Conservation (phyloP, 92 coral and sea anemone species). For the Parazoanthus darwini region DNA sequence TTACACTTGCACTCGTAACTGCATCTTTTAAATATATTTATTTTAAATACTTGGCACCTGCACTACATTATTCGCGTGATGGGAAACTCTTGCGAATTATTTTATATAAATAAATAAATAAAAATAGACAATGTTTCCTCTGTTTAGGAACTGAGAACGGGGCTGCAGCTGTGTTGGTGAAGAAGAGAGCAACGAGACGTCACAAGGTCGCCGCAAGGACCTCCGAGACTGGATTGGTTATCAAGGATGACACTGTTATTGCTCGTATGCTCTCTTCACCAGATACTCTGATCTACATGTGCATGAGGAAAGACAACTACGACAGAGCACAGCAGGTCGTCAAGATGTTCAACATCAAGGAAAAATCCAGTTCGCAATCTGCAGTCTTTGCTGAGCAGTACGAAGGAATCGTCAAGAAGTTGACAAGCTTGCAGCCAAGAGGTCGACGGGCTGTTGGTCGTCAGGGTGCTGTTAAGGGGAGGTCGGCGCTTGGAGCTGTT, state of each 20-base stretch:
- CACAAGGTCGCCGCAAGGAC: slow-evolving; percentile 46
- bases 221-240: slow-evolving; percentile 50
- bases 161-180: not conserved
- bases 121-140: not conserved
- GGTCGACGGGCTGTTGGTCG: slow-evolving; percentile 48
- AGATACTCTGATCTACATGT: slow-evolving; percentile 94
- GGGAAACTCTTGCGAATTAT: too few species aligned
- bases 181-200: slow-evolving; percentile 50
- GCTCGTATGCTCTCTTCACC: slow-evolving; percentile 97
- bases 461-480: slow-evolving; percentile 52
- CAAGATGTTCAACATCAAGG: slow-evolving; percentile 81
- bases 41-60: too few species aligned
- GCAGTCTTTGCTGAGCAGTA: slow-evolving; percentile 94
- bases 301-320: slow-evolving; percentile 94
- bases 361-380: slow-evolving; percentile 82
- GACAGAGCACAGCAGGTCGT: slow-evolving; percentile 92
- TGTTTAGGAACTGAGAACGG: slow-evolving; percentile 68
- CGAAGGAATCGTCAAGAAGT: slow-evolving; percentile 65
- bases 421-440: slow-evolving; percentile 76
- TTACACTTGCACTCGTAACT: too few species aligned
- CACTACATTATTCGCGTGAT: too few species aligned
- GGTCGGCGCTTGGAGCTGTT: slow-evolving; percentile 80
- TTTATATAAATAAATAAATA: too few species aligned
- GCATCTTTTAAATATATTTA: too few species aligned
- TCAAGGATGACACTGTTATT: slow-evolving; percentile 73